These are phyloP conservation scores for Tigriopus japonicus DNA, from an alignment of 1,140 invertebrate species.

Conservation along the genomic window DNA sequence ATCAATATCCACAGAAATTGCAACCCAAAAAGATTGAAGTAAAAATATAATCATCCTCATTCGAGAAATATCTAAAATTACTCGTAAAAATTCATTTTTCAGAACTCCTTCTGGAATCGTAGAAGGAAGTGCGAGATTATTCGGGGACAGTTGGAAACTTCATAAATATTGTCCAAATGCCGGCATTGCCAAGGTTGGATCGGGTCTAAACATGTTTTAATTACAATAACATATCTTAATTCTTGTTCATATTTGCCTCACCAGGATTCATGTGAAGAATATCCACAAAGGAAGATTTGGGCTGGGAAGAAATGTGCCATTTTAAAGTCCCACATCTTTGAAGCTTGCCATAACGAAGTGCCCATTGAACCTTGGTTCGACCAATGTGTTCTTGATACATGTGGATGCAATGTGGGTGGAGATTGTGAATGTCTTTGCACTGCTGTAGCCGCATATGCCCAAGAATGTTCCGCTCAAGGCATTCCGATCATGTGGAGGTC, in stretches of 20 bases:
- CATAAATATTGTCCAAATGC: conserved; percentile 47
- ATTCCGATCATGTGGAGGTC: conserved; percentile 52
- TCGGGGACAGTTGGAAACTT: conserved; percentile 71
- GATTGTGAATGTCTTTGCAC: conserved; percentile 79
- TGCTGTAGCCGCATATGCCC: conserved; percentile 60
- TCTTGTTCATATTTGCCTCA: conserved; percentile 32
- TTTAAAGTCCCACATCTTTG: conserved; percentile 48
- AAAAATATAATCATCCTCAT: too few relatives aligned
- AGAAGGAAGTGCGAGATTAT: conserved; percentile 47
- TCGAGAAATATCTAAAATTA: too few relatives aligned
- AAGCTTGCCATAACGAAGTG: conserved; percentile 56
- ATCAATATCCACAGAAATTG: too few relatives aligned
- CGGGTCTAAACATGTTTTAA: neutral
- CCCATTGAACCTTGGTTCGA: conserved; percentile 36
- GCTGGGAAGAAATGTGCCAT: conserved; percentile 48
- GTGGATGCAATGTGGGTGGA: conserved; percentile 66
- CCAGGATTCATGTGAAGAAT: conserved; percentile 36
- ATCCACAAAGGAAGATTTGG: conserved; percentile 56
- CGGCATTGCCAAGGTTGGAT: conserved; percentile 25
- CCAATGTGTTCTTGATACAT: conserved; percentile 56
- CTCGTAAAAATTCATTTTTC: too few relatives aligned
- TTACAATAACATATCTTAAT: conserved; percentile 1
- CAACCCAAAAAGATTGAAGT: too few relatives aligned
- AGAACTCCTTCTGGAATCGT: conserved; percentile 49
- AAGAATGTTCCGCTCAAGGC: conserved; percentile 44